Evolutionary conservation across 2,888 invertebrate species (phyloP).

Genomic region (Pristionchus fissidentatus): DNA sequence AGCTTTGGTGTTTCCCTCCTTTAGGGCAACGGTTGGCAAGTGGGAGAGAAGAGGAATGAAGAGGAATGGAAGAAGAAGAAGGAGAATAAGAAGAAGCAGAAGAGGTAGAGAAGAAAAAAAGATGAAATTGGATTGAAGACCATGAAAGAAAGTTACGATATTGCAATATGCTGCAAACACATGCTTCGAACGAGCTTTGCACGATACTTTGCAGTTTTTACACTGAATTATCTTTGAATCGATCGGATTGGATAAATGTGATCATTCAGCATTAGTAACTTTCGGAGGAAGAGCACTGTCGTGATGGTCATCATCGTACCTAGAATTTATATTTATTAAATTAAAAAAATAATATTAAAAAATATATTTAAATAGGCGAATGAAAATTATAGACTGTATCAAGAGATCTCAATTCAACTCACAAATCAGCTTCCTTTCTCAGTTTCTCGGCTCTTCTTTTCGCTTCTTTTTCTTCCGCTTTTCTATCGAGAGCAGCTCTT

Average conservation of each 20-base stretch:
- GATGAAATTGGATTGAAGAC: too few species aligned
- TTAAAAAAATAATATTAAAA: too few species aligned
- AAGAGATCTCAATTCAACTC: not conserved
- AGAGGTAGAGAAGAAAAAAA: too few species aligned
- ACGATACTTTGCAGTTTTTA: too few species aligned
- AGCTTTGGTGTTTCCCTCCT: not conserved
- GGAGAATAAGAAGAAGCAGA: too few species aligned
- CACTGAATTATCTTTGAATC: too few species aligned
- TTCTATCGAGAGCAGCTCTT: not conserved
- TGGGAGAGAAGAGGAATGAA: not conserved
- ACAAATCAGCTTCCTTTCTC: constrained; percentile 8
- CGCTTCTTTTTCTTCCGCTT: not conserved
- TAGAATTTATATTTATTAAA: not conserved
- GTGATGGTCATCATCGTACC: constrained; percentile 11
- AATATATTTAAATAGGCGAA: too few species aligned
- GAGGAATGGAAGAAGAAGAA: not conserved
- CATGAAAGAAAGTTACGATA: too few species aligned
- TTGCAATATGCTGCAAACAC: too few species aligned
- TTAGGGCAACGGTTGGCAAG: not conserved
- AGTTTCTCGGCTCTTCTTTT: constrained; percentile 12
- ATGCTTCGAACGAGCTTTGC: too few species aligned
- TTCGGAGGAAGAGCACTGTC: constrained; percentile 19
- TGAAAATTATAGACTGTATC: too few species aligned
- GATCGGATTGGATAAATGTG: too few species aligned
- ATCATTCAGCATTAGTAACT: not conserved